Evolutionary conservation across 1,140 invertebrate species (phyloP).

Genomic region (Trichomalopsis sarcophagae): DNA sequence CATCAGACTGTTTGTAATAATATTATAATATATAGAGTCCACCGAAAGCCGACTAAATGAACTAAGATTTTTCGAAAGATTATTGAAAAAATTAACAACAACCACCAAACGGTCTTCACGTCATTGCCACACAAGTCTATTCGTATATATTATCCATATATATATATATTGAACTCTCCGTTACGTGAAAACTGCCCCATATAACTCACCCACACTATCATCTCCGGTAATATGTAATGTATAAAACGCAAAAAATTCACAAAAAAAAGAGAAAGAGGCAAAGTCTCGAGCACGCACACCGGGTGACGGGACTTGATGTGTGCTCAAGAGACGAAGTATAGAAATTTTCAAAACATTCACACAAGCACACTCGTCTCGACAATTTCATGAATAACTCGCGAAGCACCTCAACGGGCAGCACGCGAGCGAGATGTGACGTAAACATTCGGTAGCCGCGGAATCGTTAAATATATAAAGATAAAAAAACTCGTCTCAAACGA

Average conservation of each 20-base stretch:
- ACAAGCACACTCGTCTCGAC: conserved; percentile 56
- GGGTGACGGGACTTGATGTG: conserved; percentile 20
- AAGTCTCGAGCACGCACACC: conserved; percentile 31
- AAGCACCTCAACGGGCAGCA: conserved; percentile 42
- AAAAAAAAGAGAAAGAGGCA: conserved; percentile 27
- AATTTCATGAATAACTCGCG: conserved; percentile 61
- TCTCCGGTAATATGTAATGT: conserved; percentile 41
- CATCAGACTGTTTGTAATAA: conserved; percentile 1
- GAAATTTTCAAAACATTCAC: conserved; percentile 54
- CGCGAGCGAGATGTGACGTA: conserved; percentile 58
- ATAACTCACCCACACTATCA: conserved; percentile 21
- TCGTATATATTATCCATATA: not conserved
- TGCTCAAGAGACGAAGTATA: not conserved
- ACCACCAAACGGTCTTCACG: conserved; percentile 60
- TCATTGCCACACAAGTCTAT: conserved; percentile 62
- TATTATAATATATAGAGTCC: not conserved
- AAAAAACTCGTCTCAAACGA: not conserved
- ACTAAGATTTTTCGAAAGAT: not conserved
- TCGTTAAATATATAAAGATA: conserved; percentile 51
- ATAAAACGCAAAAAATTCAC: conserved; percentile 31
- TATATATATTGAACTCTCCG: conserved; percentile 13
- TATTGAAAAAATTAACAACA: conserved; percentile 1
- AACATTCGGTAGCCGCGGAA: conserved; percentile 60
- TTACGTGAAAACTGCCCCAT: conserved; percentile 40
- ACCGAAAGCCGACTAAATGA: not conserved